Evolutionary conservation across 2,113 vertebrate genomes (phyloP).

Genomic region (Aptenodytes forsteri): DNA sequence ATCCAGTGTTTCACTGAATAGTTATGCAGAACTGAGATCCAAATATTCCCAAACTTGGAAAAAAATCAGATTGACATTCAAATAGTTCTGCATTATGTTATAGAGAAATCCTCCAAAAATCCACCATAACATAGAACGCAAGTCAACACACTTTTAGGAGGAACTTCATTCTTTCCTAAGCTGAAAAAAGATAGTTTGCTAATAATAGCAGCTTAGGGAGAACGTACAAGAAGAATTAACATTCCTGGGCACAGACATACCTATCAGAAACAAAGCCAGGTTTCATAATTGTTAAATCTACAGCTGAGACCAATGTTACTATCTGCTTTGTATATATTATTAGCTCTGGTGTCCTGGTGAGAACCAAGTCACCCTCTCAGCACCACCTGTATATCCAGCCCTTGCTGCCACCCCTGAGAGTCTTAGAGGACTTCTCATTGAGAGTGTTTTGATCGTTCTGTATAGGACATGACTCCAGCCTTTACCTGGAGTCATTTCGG

Average conservation of each 20-base stretch:
- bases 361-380: not conserved
- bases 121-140: not conserved
- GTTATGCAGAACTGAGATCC: not conserved
- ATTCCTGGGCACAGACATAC: not conserved
- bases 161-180: not conserved
- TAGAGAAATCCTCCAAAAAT: not conserved
- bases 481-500: not conserved
- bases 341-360: not conserved
- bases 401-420: not conserved
- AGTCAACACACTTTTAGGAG: not conserved
- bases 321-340: not conserved
- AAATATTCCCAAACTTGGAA: not conserved
- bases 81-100: not conserved
- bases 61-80: not conserved
- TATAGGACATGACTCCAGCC: not conserved
- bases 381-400: not conserved
- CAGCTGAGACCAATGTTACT: not conserved
- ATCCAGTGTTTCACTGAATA: not conserved
- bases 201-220: not conserved
- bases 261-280: not conserved
- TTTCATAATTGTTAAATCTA: not conserved
- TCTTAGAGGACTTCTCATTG: not conserved
- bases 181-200: not conserved
- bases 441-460: not conserved
- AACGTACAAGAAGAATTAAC: not conserved